Conservation (phyloP, 2,113 vertebrate genomes). For the Phocoena sinus region DNA sequence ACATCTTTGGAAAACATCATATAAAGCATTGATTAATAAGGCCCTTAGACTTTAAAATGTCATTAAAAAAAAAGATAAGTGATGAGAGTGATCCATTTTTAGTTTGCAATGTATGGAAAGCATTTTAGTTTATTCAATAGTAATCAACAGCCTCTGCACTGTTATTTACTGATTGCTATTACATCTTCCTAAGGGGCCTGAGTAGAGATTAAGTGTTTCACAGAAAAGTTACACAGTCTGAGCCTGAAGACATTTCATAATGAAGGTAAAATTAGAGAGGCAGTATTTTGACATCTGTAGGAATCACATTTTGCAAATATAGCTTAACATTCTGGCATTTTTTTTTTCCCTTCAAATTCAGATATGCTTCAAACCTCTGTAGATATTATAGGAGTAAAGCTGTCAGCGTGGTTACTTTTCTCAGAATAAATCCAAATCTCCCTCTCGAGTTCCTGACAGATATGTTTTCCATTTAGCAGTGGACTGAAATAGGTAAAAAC, state of each 20-base stretch:
- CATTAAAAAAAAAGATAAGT: slow-evolving; percentile 37
- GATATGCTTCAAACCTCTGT: slow-evolving; percentile 47
- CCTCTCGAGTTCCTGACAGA: neutral
- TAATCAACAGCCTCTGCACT: slow-evolving; percentile 62
- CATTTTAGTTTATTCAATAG: slow-evolving; percentile 59
- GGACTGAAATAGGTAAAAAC: slow-evolving; percentile 61
- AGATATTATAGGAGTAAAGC: slow-evolving; percentile 38
- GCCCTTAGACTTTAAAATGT: slow-evolving; percentile 57
- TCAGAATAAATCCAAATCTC: slow-evolving; percentile 40
- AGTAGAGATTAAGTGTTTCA: slow-evolving; percentile 58
- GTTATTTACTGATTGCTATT: slow-evolving; percentile 62
- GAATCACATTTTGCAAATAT: slow-evolving; percentile 59
- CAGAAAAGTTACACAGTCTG: slow-evolving; percentile 26
- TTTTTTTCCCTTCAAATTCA: neutral
- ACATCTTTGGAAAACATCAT: slow-evolving; percentile 37
- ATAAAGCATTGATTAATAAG: slow-evolving; percentile 42
- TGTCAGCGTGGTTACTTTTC: slow-evolving; percentile 48
- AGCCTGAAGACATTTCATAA: slow-evolving; percentile 66
- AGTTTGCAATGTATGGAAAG: slow-evolving; percentile 51
- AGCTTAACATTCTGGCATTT: neutral
- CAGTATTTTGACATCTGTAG: slow-evolving; percentile 58
- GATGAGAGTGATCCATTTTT: slow-evolving; percentile 43
- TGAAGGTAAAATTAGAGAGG: slow-evolving; percentile 74
- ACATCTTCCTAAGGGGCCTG: slow-evolving; percentile 48
- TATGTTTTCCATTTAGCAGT: slow-evolving; percentile 10